Evolutionary conservation across 2,888 invertebrate species (phyloP), one percentile per base, ranked within the genome.

Genomic region (Quadroppia sp.): DNA sequence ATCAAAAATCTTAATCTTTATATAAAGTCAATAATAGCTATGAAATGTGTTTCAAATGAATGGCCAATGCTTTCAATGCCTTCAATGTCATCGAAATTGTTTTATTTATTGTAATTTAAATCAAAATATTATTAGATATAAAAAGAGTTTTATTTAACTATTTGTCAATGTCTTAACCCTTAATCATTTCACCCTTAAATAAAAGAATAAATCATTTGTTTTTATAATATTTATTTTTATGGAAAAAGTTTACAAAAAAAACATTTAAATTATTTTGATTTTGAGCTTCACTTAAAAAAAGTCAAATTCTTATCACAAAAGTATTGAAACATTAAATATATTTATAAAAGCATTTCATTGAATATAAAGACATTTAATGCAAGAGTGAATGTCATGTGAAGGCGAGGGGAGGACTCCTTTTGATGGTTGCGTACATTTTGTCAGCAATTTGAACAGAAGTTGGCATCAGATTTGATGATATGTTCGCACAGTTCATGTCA

Each of bases 401-500:
- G 40, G 69, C 69, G 0, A 69, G 20, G 17, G 75, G 72, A 72
- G 77, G 77, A 53, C 75, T 77, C 42, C 77, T 53, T 42, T 77
- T 77, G 9, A 77, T 76, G 15, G 77, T 77, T 6, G 75, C 72
- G 25, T 77, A 77, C 69, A 69, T 69, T 45, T 69, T 69, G 11
- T 69, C 69, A 7, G 42, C 3, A 25, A 69, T 25, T 69, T 69
- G 69, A 25, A 69, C 45, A 25, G 15, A 45, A 1, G 42, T 25
- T 40, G 20, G 23, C 45, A 69, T 45, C 59, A 59, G 7, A 69
- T 69, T 69, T 7, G 42, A 23, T 20, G 67, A 69, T 11, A 36
- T 17, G 20, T 69, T 69, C 1, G 25, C 42, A 45, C 69, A 69
- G 4, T 64, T 64, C 20, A 64, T 17, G 1, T 69, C 69, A 45